Base-by-base conservation (phyloP, 2,888 invertebrate genomes). In the Ceramica pisi region DNA sequence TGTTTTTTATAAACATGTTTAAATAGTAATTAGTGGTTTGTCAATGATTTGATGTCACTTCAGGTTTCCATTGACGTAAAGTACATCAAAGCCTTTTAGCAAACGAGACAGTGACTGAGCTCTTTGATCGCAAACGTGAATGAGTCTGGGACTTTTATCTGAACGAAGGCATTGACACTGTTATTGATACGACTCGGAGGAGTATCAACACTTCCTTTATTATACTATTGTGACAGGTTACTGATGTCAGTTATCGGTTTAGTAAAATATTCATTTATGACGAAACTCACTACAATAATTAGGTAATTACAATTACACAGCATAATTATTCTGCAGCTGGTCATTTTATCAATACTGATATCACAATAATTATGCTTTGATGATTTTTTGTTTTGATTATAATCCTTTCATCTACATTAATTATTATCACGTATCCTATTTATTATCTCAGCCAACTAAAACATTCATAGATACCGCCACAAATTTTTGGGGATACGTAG, bases 281-380 rank as follows among this genome's bases (percentile, higher is more conserved):
- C 31, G 66, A 23, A 9, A 65, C 2, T 10, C 14, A n/a, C 26
- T 23, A 10, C 2, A 0, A 48, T 35, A 14, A 35, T 66, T 46
- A 66, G 14, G 67, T 48, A 48, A 67, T 67, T 7, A 48, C 6
- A 46, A 46, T 66, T 65, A 31, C 23, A 66, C 23, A 35, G 19
- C 48, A 48, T n/a, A 65, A 35, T 66, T 65, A 23, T 10, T 38
- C 10, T 38, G 10, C 46, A 66, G 4, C 21, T 35, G 14, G 19
- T 35, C 14, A 2, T 38, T 23, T 19, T 31, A 46, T 46, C 21
- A 46, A 14, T 12, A 5, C 21, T 44, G 16, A 41, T 16, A 12
- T 16, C 12, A 5, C 61, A 12, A 21, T n/a, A 31, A 62, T 21
- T 62, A 63, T 21, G 21, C 6, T 44, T 46, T 35, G 23, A 21